A percentile compares a stretch with the other conserved stretches of the same genome.
phyloP scores from a whole-genome alignment of 2,113 vertebrate genomes.

The Pyrgilauda ruficollis region DNA sequence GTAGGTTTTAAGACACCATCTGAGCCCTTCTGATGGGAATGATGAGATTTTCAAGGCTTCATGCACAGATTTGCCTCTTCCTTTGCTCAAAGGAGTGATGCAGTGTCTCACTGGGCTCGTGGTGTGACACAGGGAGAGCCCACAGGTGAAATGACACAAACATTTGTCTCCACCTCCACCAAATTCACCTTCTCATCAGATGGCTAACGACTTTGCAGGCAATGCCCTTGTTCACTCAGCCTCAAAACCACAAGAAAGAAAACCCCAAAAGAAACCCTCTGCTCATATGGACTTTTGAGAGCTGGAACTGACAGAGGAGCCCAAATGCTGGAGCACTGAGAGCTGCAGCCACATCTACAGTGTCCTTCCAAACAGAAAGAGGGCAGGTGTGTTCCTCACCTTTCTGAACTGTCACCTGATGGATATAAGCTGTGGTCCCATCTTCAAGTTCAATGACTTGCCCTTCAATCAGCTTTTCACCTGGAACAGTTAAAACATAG shows the following conservation, averaged over 20 bases:
- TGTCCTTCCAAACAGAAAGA: not conserved
- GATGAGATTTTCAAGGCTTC: not conserved
- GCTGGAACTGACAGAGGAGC: not conserved
- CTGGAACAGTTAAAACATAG: constrained; percentile 44
- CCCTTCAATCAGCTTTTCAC: constrained; percentile 79
- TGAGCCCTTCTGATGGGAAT: not conserved
- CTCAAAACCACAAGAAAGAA: not conserved
- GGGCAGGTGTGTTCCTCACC: constrained; percentile 58
- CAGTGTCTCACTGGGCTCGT: not conserved
- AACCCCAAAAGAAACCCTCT: not conserved
- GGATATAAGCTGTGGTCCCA: constrained; percentile 80
- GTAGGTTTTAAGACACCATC: not conserved
- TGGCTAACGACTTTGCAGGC: not conserved
- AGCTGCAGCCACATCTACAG: not conserved
- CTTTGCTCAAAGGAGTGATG: not conserved
- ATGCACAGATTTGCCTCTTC: not conserved
- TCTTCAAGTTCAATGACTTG: constrained; percentile 82
- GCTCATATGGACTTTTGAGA: not conserved
- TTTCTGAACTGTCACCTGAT: constrained; percentile 80
- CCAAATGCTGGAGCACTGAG: not conserved
- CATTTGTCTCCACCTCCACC: not conserved
- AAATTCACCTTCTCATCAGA: not conserved
- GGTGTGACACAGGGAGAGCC: not conserved
- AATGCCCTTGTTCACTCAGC: not conserved
- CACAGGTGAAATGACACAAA: not conserved